Conservation (phyloP, 1,140 invertebrate species). For the Heliothis virescens region DNA sequence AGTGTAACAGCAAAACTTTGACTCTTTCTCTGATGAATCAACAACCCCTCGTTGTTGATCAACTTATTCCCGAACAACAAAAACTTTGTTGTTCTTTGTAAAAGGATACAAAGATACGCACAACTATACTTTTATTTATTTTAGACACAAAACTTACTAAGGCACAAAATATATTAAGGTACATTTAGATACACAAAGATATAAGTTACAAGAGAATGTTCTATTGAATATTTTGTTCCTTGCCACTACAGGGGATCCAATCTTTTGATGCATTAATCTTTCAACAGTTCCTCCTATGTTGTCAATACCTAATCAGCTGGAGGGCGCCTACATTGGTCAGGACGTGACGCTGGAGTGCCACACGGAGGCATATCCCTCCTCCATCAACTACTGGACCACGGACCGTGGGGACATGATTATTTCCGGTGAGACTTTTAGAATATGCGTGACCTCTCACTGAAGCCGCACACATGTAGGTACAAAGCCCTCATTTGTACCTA, state of each 20-base stretch:
- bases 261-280: not conserved
- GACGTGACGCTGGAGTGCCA: slow-evolving; percentile 87
- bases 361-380: slow-evolving; percentile 86
- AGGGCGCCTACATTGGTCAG: slow-evolving; percentile 87
- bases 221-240: too few relatives aligned
- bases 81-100: too few relatives aligned
- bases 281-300: slow-evolving; percentile 86
- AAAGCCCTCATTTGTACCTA: not conserved
- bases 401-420: slow-evolving; percentile 95
- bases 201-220: too few relatives aligned
- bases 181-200: too few relatives aligned
- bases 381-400: slow-evolving; percentile 89
- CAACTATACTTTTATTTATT: too few relatives aligned
- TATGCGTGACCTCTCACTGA: not conserved
- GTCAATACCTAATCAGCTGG: slow-evolving; percentile 87
- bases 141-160: too few relatives aligned
- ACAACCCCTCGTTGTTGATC: too few relatives aligned
- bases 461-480: not conserved
- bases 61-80: too few relatives aligned
- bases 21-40: too few relatives aligned
- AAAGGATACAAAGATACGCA: too few relatives aligned
- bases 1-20: too few relatives aligned
- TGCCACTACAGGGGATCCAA: not conserved
- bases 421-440: slow-evolving; percentile 90
- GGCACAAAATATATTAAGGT: too few relatives aligned